A percentile compares a stretch with the other conserved stretches of the same genome.
Evolutionary conservation across 2,113 vertebrate genomes (phyloP).

Genomic region (Sphyrna mokarran): DNA sequence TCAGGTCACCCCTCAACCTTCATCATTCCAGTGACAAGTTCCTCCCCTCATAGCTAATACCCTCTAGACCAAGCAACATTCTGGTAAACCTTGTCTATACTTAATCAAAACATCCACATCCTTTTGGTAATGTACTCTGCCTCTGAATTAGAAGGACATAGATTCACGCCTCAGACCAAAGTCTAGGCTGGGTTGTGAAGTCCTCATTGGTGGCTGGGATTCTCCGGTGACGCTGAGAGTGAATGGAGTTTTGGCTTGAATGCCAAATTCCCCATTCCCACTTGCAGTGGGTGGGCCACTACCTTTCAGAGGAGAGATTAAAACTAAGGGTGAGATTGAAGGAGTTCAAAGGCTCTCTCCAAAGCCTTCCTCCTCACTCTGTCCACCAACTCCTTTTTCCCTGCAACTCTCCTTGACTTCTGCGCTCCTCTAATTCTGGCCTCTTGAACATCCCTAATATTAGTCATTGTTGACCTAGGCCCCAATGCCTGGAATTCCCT

Average conservation of each 20-base stretch:
- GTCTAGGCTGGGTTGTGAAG: background rate
- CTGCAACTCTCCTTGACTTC: no score
- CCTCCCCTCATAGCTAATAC: no score
- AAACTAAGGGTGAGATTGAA: background rate
- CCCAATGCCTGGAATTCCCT: background rate
- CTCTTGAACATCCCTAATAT: background rate
- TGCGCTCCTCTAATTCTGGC: no score
- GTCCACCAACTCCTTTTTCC: background rate
- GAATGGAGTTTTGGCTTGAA: no score
- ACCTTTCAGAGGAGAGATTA: background rate
- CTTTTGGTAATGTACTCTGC: background rate
- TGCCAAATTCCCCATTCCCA: no score
- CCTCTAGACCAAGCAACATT: no score
- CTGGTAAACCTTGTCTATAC: no score
- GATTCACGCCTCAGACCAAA: background rate
- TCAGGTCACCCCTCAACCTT: no score
- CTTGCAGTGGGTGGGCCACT: background rate
- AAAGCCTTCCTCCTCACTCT: background rate
- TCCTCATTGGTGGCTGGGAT: no score
- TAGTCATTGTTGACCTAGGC: background rate
- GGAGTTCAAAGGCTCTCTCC: background rate
- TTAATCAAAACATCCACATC: no score
- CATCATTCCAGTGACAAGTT: no score
- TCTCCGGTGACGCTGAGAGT: no score
- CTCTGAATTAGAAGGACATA: background rate